Evolutionary conservation across 2,113 vertebrate species (phyloP).

Genomic region (Chionis minor): DNA sequence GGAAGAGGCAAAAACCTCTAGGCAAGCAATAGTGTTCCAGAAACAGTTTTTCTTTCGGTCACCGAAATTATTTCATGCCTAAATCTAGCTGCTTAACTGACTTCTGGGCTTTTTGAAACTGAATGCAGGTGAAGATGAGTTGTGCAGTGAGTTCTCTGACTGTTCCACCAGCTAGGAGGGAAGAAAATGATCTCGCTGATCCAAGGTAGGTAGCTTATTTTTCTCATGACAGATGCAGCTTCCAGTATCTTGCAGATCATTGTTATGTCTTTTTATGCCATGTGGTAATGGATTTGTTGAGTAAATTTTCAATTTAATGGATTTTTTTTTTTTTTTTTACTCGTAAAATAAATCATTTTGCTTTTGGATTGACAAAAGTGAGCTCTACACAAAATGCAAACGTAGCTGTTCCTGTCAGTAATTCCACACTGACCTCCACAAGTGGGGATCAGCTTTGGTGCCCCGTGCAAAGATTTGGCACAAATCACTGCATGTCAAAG

Average conservation of each 20-base stretch:
- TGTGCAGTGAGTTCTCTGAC: background rate
- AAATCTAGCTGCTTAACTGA: background rate
- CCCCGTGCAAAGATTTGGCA: background rate
- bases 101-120: background rate
- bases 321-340: background rate
- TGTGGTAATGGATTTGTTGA: background rate
- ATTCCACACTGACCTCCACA: background rate
- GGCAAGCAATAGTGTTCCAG: background rate
- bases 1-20: background rate
- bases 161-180: background rate
- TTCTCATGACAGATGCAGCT: background rate
- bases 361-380: background rate
- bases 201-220: background rate
- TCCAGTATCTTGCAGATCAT: background rate
- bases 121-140: background rate
- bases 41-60: background rate
- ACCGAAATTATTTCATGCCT: background rate
- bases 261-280: background rate
- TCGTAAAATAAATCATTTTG: background rate
- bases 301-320: background rate
- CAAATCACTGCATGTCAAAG: background rate
- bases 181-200: background rate
- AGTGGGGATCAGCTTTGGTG: background rate
- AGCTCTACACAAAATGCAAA: background rate
- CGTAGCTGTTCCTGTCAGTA: background rate